Evolutionary conservation across 1,140 invertebrate genomes (phyloP).

Genomic region (Chrysomallon squamiferum): DNA sequence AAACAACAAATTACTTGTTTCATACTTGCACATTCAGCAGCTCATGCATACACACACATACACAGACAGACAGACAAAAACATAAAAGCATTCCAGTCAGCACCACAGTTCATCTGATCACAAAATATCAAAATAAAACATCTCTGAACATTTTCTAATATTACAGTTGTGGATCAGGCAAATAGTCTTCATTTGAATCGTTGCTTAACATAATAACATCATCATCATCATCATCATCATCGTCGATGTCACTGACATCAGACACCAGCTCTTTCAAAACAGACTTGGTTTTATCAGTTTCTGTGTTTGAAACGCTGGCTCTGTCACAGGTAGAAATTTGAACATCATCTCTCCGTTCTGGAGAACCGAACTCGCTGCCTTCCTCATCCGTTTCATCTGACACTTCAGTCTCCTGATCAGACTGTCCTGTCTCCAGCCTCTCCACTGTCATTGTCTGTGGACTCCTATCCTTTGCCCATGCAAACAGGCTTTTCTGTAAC

Average conservation of each 20-base stretch:
- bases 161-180: too few relatives aligned
- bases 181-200: too few relatives aligned
- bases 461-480: conserved; percentile 10
- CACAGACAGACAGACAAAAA: not conserved
- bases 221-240: too few relatives aligned
- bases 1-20: too few relatives aligned
- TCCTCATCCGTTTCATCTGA: not conserved
- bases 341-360: too few relatives aligned
- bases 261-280: too few relatives aligned
- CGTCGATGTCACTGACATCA: too few relatives aligned
- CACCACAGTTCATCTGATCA: not conserved
- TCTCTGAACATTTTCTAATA: too few relatives aligned
- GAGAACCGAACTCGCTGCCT: not conserved
- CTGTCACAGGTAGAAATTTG: too few relatives aligned
- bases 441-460: conserved; percentile 18
- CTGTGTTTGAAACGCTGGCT: too few relatives aligned
- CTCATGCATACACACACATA: not conserved
- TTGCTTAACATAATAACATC: too few relatives aligned
- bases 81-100: not conserved
- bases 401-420: conserved; percentile 17
- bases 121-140: not conserved
- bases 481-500: conserved; percentile 35
- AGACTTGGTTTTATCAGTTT: too few relatives aligned
- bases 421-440: conserved; percentile 17
- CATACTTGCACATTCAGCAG: not conserved